Evolutionary conservation across 1,140 invertebrate genomes (phyloP), one percentile per base, ranked within the genome.

Genomic region (Phymorhynchus buccinoides): DNA sequence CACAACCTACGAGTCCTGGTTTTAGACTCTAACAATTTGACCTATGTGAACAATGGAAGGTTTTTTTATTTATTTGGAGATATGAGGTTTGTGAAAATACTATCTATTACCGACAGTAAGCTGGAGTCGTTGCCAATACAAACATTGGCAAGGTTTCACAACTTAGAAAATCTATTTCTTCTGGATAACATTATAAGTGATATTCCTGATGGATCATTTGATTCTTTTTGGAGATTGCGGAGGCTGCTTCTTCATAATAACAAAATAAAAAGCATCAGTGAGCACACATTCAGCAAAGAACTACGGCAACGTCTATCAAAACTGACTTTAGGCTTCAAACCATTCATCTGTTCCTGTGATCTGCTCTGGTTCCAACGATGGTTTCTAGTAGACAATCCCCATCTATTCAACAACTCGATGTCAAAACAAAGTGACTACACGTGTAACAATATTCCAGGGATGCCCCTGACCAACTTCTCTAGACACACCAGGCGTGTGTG

Each of bases 321-420:
- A 32, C 35, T 85, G 27, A 62, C 30, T 18, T 44, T 85, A n/a
- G 22, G 37, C 27, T 9, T 48, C 32, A 85, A 85, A 71, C 62
- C 78, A 39, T 85, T 85, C 41, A 3, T 37, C 37, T 85, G 84
- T 68, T 30, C 35, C 27, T 85, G 84, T 85, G 41, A 56, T 37
- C 9, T 71, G 27, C 18, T 62, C 22, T 85, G 84, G 84, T 85
- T 85, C 62, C n/a, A 41, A n/a, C 27, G 42, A 14, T 85, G 84
- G 84, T 32, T 80, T 48, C 32, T 30, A 22, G 37, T 6, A 35
- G 18, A 14, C 27, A 80, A 41, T 27, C 77, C 6, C 9, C 18
- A 7, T 16, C 41, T 32, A 68, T 80, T 66, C 14, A 27, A n/a
- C 18, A 30, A 3, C 52, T 37, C 37, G 22, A 52, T n/a, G n/a